Conservation (phyloP, 2,113 vertebrate species). For the Vimba vimba region DNA sequence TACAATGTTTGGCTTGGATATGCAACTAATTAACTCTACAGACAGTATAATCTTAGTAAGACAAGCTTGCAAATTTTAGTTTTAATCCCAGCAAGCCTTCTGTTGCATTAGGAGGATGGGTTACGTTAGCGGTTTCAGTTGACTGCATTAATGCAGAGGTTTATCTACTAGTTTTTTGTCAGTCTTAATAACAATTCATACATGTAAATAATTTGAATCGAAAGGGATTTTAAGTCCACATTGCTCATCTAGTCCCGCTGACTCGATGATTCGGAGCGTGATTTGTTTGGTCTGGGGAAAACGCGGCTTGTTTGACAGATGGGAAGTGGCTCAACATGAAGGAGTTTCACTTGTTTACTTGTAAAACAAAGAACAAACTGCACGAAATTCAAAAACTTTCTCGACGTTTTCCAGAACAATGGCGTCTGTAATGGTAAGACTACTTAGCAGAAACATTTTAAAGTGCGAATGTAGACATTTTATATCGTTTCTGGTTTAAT, state of each 20-base stretch:
- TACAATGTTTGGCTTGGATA: neutral
- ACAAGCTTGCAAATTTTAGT: neutral
- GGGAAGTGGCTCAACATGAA: conserved; percentile 49
- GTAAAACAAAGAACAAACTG: neutral
- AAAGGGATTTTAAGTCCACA: neutral
- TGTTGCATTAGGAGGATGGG: neutral
- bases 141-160: neutral
- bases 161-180: neutral
- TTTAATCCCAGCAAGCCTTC: neutral
- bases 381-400: neutral
- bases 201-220: neutral
- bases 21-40: neutral
- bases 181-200: neutral
- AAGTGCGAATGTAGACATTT: neutral
- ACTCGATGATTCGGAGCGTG: conserved; percentile 59
- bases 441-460: neutral
- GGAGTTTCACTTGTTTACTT: conserved; percentile 6
- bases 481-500: neutral
- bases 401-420: conserved; percentile 51
- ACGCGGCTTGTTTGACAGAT: conserved; percentile 65
- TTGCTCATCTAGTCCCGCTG: neutral
- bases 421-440: conserved; percentile 76
- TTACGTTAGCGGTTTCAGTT: neutral
- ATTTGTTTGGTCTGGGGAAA: conserved; percentile 61
- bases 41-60: neutral